These are phyloP conservation scores for Diplosoma virens DNA, from an alignment of 23 tunicate species.

Conservation along the genomic window DNA sequence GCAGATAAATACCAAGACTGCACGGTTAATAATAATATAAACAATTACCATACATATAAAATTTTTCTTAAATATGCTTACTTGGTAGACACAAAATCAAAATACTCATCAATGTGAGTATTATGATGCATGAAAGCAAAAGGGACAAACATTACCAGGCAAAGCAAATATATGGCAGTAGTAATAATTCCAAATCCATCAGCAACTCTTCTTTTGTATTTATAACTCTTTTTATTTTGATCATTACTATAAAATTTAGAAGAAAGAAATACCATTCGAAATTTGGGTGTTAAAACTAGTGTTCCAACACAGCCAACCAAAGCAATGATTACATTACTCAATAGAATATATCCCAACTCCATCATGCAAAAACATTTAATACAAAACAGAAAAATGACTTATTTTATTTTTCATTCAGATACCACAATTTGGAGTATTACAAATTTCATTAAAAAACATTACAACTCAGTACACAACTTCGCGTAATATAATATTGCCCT, in stretches of 20 bases:
- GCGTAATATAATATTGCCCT: no score
- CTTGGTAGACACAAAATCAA: no score
- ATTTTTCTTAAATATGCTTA: no score
- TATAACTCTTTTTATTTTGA: background rate
- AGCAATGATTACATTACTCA: background rate
- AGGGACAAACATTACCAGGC: background rate
- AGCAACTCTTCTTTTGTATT: background rate
- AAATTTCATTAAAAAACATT: no score
- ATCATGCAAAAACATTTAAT: no score
- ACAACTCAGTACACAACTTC: no score
- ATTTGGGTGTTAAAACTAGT: background rate
- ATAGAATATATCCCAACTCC: background rate
- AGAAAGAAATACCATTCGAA: background rate
- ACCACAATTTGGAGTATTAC: no score
- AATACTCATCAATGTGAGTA: background rate
- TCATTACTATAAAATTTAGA: background rate
- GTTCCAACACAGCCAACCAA: background rate
- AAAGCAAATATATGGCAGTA: background rate
- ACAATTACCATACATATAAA: no score
- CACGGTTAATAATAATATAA: no score
- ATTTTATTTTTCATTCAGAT: no score
- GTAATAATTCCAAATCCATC: background rate
- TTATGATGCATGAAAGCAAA: background rate
- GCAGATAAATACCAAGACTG: no score
- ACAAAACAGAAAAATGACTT: no score